phyloP scores from a whole-genome alignment of 1,140 invertebrate genomes.

The Asobara japonica region DNA sequence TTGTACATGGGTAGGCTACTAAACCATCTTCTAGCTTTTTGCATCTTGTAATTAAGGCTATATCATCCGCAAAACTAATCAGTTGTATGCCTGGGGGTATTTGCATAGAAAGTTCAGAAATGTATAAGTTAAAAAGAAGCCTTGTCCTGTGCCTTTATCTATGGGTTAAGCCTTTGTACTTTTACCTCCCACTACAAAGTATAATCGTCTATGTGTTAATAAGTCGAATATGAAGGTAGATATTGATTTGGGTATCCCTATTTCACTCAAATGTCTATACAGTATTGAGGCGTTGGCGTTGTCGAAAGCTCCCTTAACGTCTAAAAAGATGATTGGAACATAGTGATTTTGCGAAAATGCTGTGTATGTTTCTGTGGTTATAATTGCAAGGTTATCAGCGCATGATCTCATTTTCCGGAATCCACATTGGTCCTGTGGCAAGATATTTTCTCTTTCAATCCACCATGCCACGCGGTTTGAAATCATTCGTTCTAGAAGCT shows the following conservation, averaged over 20 bases:
- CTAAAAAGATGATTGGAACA: constrained; percentile 26
- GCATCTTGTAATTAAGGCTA: too few species aligned
- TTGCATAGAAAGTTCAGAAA: too few species aligned
- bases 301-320: constrained; percentile 39
- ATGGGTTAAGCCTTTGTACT: too few species aligned
- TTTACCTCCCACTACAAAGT: too few species aligned
- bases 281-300: constrained; percentile 29
- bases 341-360: constrained; percentile 18
- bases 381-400: constrained; percentile 24
- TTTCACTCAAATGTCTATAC: constrained; percentile 5
- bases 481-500: constrained; percentile 39
- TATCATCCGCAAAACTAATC: too few species aligned
- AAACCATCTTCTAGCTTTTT: too few species aligned
- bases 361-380: constrained; percentile 14
- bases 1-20: too few species aligned
- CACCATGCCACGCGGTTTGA: constrained; percentile 31
- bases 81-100: too few species aligned
- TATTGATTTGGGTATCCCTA: neutral
- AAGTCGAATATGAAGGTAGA: too few species aligned
- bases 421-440: constrained; percentile 31
- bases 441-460: constrained; percentile 14
- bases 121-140: too few species aligned
- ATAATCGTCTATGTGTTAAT: too few species aligned
- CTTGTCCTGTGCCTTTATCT: too few species aligned
- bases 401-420: constrained; percentile 35